Percentiles rank a stretch among this genome's conserved stretches.
Evolutionary conservation across 2,113 vertebrate genomes (phyloP).

Genomic region (Otus sunia): DNA sequence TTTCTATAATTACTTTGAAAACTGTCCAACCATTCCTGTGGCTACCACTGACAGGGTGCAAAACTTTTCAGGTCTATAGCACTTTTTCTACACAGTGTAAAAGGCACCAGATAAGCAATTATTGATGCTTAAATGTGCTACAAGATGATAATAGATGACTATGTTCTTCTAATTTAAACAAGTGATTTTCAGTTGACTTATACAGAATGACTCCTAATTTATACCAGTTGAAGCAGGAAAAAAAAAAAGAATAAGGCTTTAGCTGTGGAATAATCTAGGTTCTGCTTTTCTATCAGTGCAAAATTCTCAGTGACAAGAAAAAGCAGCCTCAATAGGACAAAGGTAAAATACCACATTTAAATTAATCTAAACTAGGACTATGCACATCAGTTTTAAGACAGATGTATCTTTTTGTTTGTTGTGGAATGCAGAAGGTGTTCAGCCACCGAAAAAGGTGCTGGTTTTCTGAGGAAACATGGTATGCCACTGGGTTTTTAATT

Average conservation of each 20-base stretch:
- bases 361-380: neutral
- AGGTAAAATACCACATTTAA: neutral
- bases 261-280: neutral
- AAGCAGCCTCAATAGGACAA: neutral
- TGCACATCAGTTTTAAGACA: neutral
- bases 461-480: neutral
- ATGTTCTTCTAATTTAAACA: neutral
- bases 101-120: neutral
- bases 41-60: neutral
- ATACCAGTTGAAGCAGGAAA: neutral
- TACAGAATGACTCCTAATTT: neutral
- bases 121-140: neutral
- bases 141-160: neutral
- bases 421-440: neutral
- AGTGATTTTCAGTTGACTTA: neutral
- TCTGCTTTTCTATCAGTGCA: neutral
- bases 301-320: neutral
- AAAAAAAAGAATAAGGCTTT: neutral
- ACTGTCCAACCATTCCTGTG: neutral
- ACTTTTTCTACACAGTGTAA: neutral
- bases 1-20: neutral
- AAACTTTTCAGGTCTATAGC: neutral
- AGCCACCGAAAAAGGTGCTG: neutral
- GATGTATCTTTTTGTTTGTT: fast-evolving
- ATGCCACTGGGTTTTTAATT: neutral